A percentile compares a stretch with the other conserved stretches of the same genome.
Evolutionary conservation across 2,113 vertebrate genomes (phyloP).

Genomic region (Pachyramphus minor): DNA sequence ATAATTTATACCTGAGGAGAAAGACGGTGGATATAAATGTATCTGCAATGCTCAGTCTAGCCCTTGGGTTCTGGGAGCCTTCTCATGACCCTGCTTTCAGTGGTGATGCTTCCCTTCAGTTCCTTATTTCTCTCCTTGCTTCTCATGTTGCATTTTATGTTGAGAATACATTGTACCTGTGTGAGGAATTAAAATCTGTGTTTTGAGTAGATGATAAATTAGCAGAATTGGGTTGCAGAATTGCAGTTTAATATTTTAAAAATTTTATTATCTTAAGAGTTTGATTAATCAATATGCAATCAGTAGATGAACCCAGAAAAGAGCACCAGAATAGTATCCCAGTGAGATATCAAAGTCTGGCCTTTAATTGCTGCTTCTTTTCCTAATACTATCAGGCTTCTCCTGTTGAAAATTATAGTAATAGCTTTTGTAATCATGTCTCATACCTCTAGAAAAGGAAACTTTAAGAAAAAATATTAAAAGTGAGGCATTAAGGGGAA

Average conservation of each 20-base stretch:
- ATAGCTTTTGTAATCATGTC: not conserved
- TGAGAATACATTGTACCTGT: not conserved
- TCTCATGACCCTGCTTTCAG: not conserved
- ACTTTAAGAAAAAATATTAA: not conserved
- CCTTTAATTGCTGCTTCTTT: not conserved
- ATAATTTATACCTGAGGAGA: not conserved
- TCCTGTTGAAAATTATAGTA: not conserved
- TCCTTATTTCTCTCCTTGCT: not conserved
- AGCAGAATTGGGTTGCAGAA: not conserved
- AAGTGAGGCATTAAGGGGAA: not conserved
- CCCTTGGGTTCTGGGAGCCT: not conserved
- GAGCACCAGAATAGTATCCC: not conserved
- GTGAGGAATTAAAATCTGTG: not conserved
- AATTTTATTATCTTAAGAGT: not conserved
- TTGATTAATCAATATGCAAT: not conserved
- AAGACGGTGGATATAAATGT: not conserved
- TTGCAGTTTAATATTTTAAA: not conserved
- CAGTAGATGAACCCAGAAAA: not conserved
- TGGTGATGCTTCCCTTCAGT: not conserved
- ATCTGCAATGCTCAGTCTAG: not conserved
- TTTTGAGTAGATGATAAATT: not conserved
- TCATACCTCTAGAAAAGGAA: not conserved
- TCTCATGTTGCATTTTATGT: not conserved
- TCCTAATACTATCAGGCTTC: not conserved
- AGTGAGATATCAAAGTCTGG: not conserved